These are phyloP conservation scores for Chouioia cunea DNA, from an alignment of 2,888 invertebrate species.

Conservation along the genomic window DNA sequence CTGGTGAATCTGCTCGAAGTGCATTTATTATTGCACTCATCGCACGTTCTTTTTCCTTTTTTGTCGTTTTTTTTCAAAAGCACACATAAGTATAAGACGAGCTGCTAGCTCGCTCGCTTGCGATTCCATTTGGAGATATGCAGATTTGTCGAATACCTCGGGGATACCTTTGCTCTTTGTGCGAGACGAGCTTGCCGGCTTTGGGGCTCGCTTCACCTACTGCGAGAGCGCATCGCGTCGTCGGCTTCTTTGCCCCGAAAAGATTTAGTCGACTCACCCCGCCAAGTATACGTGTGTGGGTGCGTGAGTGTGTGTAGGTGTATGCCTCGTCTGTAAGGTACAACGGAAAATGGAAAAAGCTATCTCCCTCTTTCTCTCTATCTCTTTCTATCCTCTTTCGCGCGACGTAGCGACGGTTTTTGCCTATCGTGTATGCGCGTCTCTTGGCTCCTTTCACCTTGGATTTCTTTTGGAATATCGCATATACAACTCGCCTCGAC, in stretches of 20 bases:
- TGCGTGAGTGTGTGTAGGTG: no score
- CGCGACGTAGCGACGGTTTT: constrained; percentile 6
- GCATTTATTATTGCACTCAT: constrained; percentile 39
- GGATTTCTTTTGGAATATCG: constrained; percentile 34
- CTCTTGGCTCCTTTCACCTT: constrained; percentile 8
- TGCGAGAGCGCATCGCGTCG: constrained; percentile 18
- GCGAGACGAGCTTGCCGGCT: background rate
- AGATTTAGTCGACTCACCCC: constrained; percentile 33
- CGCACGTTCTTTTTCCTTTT: constrained; percentile 17
- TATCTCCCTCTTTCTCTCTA: background rate
- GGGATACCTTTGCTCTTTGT: constrained; percentile 46
- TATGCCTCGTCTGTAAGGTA: constrained; percentile 14
- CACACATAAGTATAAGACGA: background rate
- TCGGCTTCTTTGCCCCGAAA: constrained; percentile 16
- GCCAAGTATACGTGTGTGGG: no score
- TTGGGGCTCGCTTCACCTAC: background rate
- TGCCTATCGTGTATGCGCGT: no score
- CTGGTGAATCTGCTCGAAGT: background rate
- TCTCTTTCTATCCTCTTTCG: constrained; percentile 1
- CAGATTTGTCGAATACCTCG: constrained; percentile 58
- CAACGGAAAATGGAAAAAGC: constrained; percentile 35
- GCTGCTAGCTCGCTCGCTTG: constrained; percentile 35
- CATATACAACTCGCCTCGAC: constrained; percentile 1
- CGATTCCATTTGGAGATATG: constrained; percentile 61
- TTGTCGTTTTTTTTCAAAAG: constrained; percentile 1